Evolutionary conservation across 1,140 invertebrate genomes (phyloP).

Genomic region (Temnothorax longispinosus): DNA sequence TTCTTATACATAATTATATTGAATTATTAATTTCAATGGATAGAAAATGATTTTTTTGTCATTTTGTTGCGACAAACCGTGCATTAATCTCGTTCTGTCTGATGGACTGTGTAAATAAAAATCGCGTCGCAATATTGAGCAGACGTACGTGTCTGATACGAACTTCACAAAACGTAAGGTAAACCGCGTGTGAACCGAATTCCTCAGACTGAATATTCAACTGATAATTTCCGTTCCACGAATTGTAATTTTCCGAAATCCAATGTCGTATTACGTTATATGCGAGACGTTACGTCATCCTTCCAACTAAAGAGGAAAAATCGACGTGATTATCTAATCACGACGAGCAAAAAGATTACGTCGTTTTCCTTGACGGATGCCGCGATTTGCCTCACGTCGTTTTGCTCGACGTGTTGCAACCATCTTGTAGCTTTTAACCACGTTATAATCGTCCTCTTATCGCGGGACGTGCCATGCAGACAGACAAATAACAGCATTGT

Average conservation of each 20-base stretch:
- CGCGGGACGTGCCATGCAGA: not conserved
- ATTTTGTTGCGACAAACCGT: too few species aligned
- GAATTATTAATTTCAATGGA: too few species aligned
- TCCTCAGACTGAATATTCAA: not conserved
- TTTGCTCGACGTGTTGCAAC: not conserved
- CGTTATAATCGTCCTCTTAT: constrained; percentile 5
- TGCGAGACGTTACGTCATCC: not conserved
- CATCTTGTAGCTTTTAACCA: not conserved
- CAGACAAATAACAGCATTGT: constrained; percentile 3
- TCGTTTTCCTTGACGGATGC: not conserved
- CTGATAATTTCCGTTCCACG: not conserved
- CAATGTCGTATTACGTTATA: not conserved
- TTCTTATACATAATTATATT: too few species aligned
- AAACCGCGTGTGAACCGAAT: not conserved
- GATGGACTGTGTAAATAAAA: not conserved
- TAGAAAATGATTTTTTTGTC: too few species aligned
- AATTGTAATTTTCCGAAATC: not conserved
- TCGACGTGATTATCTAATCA: constrained; percentile 27
- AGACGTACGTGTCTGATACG: not conserved
- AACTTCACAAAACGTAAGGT: not conserved
- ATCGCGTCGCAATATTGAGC: not conserved
- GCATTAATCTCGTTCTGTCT: not conserved
- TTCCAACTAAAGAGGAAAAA: not conserved
- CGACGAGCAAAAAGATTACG: constrained; percentile 14
- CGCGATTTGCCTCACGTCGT: not conserved